Evolutionary conservation across 2,113 vertebrate genomes (phyloP).

Genomic region (Oreochromis tanganicae): DNA sequence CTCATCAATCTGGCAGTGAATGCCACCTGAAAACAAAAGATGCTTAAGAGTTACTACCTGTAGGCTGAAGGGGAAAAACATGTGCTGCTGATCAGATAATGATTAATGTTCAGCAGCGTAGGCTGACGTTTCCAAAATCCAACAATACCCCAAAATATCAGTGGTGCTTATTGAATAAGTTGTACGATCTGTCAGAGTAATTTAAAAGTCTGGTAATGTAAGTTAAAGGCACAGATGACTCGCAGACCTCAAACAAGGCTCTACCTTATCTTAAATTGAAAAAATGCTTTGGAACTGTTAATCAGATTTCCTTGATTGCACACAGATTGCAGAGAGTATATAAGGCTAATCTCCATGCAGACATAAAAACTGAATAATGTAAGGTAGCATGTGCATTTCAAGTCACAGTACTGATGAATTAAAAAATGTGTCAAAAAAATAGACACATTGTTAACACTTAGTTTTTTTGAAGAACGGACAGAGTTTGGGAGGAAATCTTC

Average conservation of each 20-base stretch:
- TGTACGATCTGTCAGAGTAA: not conserved
- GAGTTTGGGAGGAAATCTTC: not conserved
- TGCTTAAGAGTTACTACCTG: not conserved
- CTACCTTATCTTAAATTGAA: not conserved
- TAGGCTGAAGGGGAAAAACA: not conserved
- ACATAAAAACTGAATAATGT: not conserved
- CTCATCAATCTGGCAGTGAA: not conserved
- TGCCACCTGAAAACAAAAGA: constrained; percentile 12
- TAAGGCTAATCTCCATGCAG: not conserved
- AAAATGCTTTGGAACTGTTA: not conserved
- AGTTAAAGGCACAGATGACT: not conserved
- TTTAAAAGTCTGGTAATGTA: not conserved
- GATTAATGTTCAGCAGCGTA: not conserved
- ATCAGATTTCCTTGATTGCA: not conserved
- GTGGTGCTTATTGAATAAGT: not conserved
- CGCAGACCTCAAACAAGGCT: not conserved
- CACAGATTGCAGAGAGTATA: not conserved
- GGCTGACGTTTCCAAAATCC: not conserved
- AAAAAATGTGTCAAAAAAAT: not conserved
- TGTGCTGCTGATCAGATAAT: not conserved
- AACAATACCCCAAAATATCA: not conserved
- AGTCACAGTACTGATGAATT: not conserved
- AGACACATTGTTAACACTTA: not conserved
- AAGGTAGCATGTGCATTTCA: not conserved
- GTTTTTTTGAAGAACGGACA: not conserved